Evolutionary conservation across 2,888 invertebrate genomes (phyloP), one percentile per base, ranked within the genome.

Genomic region (Netelia fuscicornis): DNA sequence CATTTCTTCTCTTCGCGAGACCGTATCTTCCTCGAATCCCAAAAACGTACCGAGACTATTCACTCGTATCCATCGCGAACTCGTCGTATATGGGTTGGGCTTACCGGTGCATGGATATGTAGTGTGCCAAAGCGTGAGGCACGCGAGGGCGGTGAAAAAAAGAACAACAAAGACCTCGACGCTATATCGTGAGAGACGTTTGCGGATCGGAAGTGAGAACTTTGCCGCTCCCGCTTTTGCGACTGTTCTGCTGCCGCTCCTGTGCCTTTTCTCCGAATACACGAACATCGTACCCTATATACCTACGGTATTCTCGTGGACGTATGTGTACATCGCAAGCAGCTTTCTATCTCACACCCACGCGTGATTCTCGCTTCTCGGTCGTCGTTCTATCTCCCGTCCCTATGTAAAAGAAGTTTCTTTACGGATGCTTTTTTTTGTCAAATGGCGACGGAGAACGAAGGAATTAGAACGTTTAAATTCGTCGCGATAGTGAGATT

Each of bases 161-260:
- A 76, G 42, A 58, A 78, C 56, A 56, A 72, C 72, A 72, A 86
- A 65, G 86, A 86, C 78, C 85, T 87, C 81, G 76, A 68, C 85
- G 82, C 83, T 86, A 68, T 74, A 86, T 86, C 85, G 86, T 84
- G 90, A 83, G 76, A 85, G 84, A 86, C 74, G 88, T 87, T 88
- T 88, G 90, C 85, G 65, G 83, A 81, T 81, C 86, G 90, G 90
- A 91, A 90, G 88, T 85, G 88, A 86, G 88, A 87, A 87, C 89
- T 89, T 89, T 81, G 88, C 68, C 81, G 83, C 87, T 89, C 89
- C 87, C 68, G 87, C 84, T 84, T 82, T 79, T 85, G 81, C 86
- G 82, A 89, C 89, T 62, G 85, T 84, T 67, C 64, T 60, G 74
- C 58, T 71, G 81, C 83, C 83, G 48, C 72, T 72, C 58, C 75